Evolutionary conservation across 1,140 invertebrate species (phyloP).

Genomic region (Solen grandis): DNA sequence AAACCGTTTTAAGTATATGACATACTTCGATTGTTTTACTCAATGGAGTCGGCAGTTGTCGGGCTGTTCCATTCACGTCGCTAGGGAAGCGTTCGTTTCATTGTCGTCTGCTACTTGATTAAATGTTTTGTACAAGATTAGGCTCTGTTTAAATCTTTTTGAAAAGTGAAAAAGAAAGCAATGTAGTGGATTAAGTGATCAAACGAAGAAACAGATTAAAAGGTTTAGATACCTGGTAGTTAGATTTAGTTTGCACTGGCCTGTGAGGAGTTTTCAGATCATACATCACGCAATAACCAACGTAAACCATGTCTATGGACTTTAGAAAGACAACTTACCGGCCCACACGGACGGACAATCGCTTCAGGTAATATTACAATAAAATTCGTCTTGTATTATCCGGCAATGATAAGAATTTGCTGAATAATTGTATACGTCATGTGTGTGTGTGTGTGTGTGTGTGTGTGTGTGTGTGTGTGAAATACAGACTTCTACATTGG

Average conservation of each 20-base stretch:
- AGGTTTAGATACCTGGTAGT: no score
- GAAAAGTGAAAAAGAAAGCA: not conserved
- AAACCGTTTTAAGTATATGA: constrained; percentile 12
- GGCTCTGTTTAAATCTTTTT: constrained; percentile 26
- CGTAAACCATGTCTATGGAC: constrained; percentile 58
- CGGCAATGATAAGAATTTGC: no score
- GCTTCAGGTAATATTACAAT: constrained; percentile 33
- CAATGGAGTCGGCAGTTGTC: not conserved
- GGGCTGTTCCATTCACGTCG: constrained; percentile 31
- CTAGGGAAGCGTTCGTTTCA: constrained; percentile 17
- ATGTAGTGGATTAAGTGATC: not conserved
- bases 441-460: no score
- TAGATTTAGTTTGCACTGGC: no score
- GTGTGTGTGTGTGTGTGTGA: no score
- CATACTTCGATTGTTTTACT: constrained; percentile 32
- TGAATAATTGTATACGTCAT: no score
- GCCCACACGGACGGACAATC: constrained; percentile 46
- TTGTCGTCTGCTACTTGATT: constrained; percentile 19
- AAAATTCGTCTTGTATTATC: not conserved
- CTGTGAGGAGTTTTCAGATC: no score
- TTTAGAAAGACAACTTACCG: constrained; percentile 49
- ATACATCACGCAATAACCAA: no score
- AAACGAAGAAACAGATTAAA: no score
- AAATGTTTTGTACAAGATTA: constrained; percentile 33
- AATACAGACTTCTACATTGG: no score